Base-by-base conservation (phyloP, 2,888 invertebrate genomes). In the Cosmorhoe ocellata region DNA sequence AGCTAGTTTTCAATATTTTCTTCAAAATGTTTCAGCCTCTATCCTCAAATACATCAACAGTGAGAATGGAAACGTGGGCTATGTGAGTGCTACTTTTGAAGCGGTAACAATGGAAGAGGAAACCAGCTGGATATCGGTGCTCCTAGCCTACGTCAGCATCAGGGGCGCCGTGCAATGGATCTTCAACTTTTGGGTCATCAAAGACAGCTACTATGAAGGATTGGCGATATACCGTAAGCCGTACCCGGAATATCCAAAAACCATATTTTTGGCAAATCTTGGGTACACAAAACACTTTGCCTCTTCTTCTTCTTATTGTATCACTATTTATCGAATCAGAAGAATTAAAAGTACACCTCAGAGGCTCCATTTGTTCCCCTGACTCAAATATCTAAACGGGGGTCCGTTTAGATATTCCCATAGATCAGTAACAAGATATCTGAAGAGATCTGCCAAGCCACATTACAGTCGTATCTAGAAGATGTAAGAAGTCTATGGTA, bases 171-270 rank as follows among this genome's bases (percentile, higher is more conserved):
- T 88, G 7, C 81, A 77, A 47, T 88, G 86, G 86, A 27, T 87
- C 10, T 18, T 84, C 39, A 90, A 90, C 66, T 82, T 79, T 41
- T 89, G 89, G 88, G 61, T 87, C 8, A 66, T 87, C 0, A 81
- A 86, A 43, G 89, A 90, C 50, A 84, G 80, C 49, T 87, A 80
- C 49, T 74, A 64, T 18, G 74, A 75, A 14, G 83, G 87, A 0
- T 34, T 79, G 3, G 61, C 49, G 0, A 41, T 49, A 8, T 79
- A 72, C 39, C 76, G 88, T 84, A 53, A 79, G 85, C 33, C 9
- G 5, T 12, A 4, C 18, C 18, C 32, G 22, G n/a, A n/a, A n/a
- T 22, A 24, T 9, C 9, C 24, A 18, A 5, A 18, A 18, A 18
- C 18, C 5, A 5, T 18, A 3, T 18, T 18, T 18, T 3, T n/a